Evolutionary conservation across 2,113 vertebrate species (phyloP).

Genomic region (Cnemophilus loriae): DNA sequence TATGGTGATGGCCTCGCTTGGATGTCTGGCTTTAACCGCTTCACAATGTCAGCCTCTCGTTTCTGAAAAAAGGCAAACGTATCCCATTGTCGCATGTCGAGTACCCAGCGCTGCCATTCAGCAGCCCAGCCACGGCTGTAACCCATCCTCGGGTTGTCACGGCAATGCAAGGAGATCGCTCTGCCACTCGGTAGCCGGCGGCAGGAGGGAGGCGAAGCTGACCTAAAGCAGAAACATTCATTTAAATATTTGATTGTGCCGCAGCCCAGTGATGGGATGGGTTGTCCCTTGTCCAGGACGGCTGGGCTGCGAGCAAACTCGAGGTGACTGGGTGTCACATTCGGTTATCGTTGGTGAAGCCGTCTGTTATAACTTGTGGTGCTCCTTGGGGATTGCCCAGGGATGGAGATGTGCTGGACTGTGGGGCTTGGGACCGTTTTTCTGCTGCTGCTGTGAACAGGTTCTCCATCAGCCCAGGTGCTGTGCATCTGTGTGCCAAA

Average conservation of each 20-base stretch:
- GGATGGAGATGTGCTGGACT: background rate
- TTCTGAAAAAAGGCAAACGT: conserved; percentile 51
- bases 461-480: background rate
- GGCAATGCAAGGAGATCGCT: conserved; percentile 23
- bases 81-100: conserved; percentile 59
- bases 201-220: conserved; percentile 2
- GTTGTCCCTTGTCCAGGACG: background rate
- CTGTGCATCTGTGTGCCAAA: background rate
- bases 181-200: background rate
- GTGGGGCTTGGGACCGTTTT: fast-evolving
- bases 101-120: conserved; percentile 42
- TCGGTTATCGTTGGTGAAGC: background rate
- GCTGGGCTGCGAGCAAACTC: background rate
- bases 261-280: background rate
- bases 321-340: background rate
- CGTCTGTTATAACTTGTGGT: background rate
- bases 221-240: background rate
- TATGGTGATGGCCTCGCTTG: conserved; percentile 55
- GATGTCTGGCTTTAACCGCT: conserved; percentile 58
- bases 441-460: background rate
- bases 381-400: fast-evolving
- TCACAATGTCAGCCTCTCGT: conserved; percentile 43
- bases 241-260: conserved; percentile 46
- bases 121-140: conserved; percentile 1
- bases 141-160: conserved; percentile 37